Evolutionary conservation across 2,113 vertebrate genomes (phyloP).

Genomic region (Leptobrachium ailaonicum): DNA sequence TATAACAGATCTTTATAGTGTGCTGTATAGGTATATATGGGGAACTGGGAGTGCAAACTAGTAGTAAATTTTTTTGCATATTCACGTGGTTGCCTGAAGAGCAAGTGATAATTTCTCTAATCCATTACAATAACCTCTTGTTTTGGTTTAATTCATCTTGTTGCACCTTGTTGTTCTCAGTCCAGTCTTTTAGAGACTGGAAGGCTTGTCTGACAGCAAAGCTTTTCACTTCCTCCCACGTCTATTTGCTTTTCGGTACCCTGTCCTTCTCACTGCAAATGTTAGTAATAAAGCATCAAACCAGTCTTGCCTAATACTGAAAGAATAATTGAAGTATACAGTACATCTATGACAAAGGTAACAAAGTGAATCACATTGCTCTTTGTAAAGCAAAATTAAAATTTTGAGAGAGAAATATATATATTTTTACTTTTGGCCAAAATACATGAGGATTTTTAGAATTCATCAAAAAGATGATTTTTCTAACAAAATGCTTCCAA

Average conservation of each 20-base stretch:
- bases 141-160: slow-evolving; percentile 76
- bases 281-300: slow-evolving; percentile 57
- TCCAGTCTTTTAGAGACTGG: slow-evolving; percentile 78
- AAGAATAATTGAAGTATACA: slow-evolving; percentile 45
- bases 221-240: slow-evolving; percentile 73
- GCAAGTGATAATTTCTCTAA: slow-evolving; percentile 15
- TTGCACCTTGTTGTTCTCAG: slow-evolving; percentile 97
- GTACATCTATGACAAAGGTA: not conserved
- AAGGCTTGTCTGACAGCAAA: slow-evolving; percentile 80
- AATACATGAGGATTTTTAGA: too few species aligned
- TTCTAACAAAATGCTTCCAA: too few species aligned
- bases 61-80: slow-evolving; percentile 13
- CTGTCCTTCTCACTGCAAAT: slow-evolving; percentile 62
- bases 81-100: slow-evolving; percentile 39
- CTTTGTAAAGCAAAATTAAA: too few species aligned
- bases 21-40: slow-evolving; percentile 33
- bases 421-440: too few species aligned
- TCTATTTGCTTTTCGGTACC: slow-evolving; percentile 61
- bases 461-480: too few species aligned
- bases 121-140: slow-evolving; percentile 22
- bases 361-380: too few species aligned
- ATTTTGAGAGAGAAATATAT: too few species aligned
- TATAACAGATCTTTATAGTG: slow-evolving; percentile 8
- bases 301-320: slow-evolving; percentile 49
- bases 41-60: slow-evolving; percentile 32